A percentile compares a stretch with the other conserved stretches of the same genome.
Conservation (phyloP, 2,113 vertebrate genomes). For the rat (Rattus norvegicus) region GRCr8 NC_086022.1:73959001-73959500, state of each 20-base stretch:
- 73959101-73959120: constrained; percentile 69
- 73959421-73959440: constrained; percentile 63
- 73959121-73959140: background rate
- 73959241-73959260: background rate
- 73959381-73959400: constrained; percentile 23
- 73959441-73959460: constrained; percentile 72
- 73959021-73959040: background rate
- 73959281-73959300: background rate
- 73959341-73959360: constrained; percentile 48
- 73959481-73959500: constrained; percentile 43
- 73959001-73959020: background rate
- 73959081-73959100: constrained; percentile 66
- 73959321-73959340: constrained; percentile 41
- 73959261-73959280: constrained; percentile 54
- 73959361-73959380: background rate
- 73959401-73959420: constrained; percentile 63
- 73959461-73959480: constrained; percentile 2
- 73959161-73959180: constrained; percentile 56
- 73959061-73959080: constrained; percentile 54
- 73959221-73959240: constrained; percentile 45
- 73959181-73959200: constrained; percentile 67
- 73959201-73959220: background rate
- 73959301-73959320: background rate
- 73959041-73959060: constrained; percentile 57
- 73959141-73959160: constrained; percentile 41